phyloP scores from a whole-genome alignment of 2,797 vertebrate species.

The Erpetoichthys calabaricus region DNA sequence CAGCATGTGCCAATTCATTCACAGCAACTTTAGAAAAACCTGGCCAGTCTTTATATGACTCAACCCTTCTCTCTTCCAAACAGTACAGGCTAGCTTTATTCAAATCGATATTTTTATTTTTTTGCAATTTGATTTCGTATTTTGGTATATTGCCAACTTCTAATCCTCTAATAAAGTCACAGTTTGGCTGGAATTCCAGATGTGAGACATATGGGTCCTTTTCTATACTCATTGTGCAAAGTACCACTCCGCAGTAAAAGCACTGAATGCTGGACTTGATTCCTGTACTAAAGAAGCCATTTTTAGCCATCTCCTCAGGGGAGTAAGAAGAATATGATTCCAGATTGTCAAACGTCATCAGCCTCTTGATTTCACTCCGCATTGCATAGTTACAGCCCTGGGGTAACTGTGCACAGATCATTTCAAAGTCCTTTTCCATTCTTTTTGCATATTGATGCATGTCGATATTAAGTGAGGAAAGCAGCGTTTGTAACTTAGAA shows the following conservation, averaged over 20 bases:
- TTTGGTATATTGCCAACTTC: slow-evolving; percentile 19
- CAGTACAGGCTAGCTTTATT: neutral
- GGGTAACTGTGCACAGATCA: slow-evolving; percentile 7
- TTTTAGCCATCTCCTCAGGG: slow-evolving; percentile 16
- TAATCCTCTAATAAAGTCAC: slow-evolving; percentile 15
- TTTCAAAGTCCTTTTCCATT: slow-evolving; percentile 6
- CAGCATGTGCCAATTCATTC: slow-evolving; percentile 4
- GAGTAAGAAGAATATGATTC: neutral
- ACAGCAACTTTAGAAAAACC: slow-evolving; percentile 8
- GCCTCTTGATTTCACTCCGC: slow-evolving; percentile 21
- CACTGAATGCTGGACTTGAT: slow-evolving; percentile 13
- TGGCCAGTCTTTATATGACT: slow-evolving; percentile 9
- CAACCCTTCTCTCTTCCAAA: neutral
- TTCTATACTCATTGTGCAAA: neutral
- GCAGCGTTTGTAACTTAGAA: accelerated
- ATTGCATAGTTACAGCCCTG: slow-evolving; percentile 21
- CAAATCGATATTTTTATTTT: neutral
- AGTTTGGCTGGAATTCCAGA: slow-evolving; percentile 7
- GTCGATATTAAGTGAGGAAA: neutral
- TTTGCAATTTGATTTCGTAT: slow-evolving; percentile 12
- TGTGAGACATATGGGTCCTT: slow-evolving; percentile 3
- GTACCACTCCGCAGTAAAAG: slow-evolving; percentile 19
- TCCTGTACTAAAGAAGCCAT: slow-evolving; percentile 12
- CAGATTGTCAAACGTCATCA: slow-evolving; percentile 21
- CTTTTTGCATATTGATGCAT: neutral